Evolutionary conservation across 2,888 invertebrate genomes (phyloP).

Genomic region (Thereva nobilitata): DNA sequence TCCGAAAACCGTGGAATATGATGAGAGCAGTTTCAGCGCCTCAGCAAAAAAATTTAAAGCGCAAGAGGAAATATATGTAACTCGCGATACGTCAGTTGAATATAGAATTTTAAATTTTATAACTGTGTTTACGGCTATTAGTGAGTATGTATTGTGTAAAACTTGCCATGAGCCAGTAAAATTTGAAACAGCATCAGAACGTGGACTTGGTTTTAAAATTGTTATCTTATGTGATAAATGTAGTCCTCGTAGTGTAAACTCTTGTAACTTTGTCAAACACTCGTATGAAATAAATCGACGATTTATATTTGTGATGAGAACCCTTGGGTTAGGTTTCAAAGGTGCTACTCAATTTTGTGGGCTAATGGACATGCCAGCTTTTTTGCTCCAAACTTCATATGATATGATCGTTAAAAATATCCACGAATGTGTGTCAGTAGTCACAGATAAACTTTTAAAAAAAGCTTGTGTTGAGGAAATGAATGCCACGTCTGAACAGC

Average conservation of each 20-base stretch:
- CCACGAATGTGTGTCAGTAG: slow-evolving; percentile 39
- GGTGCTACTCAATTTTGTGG: slow-evolving; percentile 45
- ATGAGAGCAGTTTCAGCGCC: too few relatives aligned
- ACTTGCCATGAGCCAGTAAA: slow-evolving; percentile 41
- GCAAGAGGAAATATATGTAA: slow-evolving; percentile 13
- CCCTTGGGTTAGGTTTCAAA: slow-evolving; percentile 45
- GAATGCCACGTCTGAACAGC: slow-evolving; percentile 40
- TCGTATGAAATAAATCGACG: slow-evolving; percentile 46
- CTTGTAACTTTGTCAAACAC: slow-evolving; percentile 35
- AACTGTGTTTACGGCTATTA: slow-evolving; percentile 9
- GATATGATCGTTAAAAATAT: slow-evolving; percentile 42
- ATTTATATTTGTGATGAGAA: slow-evolving; percentile 46
- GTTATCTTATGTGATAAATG: slow-evolving; percentile 45
- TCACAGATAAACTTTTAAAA: slow-evolving; percentile 41
- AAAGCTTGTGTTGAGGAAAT: slow-evolving; percentile 42
- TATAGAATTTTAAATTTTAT: slow-evolving; percentile 14
- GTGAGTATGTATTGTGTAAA: slow-evolving; percentile 38
- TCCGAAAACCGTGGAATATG: too few relatives aligned
- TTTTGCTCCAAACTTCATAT: slow-evolving; percentile 39
- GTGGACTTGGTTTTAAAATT: slow-evolving; percentile 47
- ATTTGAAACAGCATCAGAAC: slow-evolving; percentile 43
- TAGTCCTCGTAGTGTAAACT: slow-evolving; percentile 39
- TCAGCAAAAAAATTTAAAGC: slow-evolving; percentile 17
- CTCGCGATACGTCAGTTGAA: slow-evolving; percentile 36
- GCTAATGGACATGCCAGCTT: slow-evolving; percentile 36